Evolutionary conservation across 1,140 invertebrate genomes (phyloP).

Genomic region (Drosophila kanapiae): DNA sequence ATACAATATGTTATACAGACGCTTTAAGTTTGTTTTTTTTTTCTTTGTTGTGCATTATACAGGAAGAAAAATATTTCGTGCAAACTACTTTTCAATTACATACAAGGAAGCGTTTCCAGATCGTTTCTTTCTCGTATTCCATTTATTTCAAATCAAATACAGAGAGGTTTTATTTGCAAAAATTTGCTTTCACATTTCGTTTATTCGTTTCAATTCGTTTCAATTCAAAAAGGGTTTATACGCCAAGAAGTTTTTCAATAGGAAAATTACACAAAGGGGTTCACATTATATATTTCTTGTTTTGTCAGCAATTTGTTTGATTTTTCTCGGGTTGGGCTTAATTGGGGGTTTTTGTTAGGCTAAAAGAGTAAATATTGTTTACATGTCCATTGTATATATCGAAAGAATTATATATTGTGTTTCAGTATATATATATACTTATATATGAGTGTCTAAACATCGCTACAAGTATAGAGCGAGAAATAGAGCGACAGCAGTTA

Average conservation of each 20-base stretch:
- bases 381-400: conserved; percentile 69
- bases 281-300: conserved; percentile 45
- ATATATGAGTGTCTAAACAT: conserved; percentile 64
- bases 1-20: conserved; percentile 39
- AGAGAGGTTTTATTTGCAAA: conserved; percentile 42
- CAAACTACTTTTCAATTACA: conserved; percentile 54
- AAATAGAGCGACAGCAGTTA: conserved; percentile 65
- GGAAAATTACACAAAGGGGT: conserved; percentile 54
- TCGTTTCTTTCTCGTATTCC: conserved; percentile 15
- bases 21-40: conserved; percentile 20
- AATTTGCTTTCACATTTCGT: conserved; percentile 64
- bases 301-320: conserved; percentile 60
- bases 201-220: conserved; percentile 77
- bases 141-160: conserved; percentile 53
- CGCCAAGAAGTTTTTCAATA: conserved; percentile 44
- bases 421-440: conserved; percentile 30
- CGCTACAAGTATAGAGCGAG: conserved; percentile 78
- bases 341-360: conserved; percentile 30
- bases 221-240: conserved; percentile 62
- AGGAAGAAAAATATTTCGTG: conserved; percentile 60
- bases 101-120: conserved; percentile 28
- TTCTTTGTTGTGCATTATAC: conserved; percentile 50
- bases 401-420: conserved; percentile 65
- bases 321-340: conserved; percentile 33
- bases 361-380: conserved; percentile 78